These are phyloP conservation scores for Euwallacea fornicatus DNA, from an alignment of 1,140 invertebrate species.

Conservation along the genomic window DNA sequence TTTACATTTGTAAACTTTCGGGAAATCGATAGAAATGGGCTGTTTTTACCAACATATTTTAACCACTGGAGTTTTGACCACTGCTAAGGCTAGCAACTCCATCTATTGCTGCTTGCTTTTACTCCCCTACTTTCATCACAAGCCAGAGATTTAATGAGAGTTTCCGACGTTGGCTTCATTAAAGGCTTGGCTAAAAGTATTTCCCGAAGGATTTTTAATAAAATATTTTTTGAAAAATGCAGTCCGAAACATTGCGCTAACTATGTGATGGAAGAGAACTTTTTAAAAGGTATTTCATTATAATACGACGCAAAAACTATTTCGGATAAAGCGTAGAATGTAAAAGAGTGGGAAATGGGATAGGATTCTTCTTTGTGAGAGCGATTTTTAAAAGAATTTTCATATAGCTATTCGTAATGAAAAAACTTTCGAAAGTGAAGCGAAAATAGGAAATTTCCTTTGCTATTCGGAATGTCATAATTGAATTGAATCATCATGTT, in stretches of 20 bases:
- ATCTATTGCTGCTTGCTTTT: neutral
- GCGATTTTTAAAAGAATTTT: constrained; percentile 23
- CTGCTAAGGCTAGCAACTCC: neutral
- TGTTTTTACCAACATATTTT: constrained; percentile 2
- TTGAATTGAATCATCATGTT: too few species aligned
- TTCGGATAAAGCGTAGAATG: neutral
- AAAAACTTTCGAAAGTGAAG: constrained; percentile 3
- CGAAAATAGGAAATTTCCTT: neutral
- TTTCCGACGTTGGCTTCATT: neutral
- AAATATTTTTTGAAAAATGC: constrained; percentile 19
- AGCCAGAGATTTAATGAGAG: too few species aligned
- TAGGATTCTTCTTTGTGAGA: neutral
- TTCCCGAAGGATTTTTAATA: constrained; percentile 12
- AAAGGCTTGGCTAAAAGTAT: neutral
- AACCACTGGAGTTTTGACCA: neutral
- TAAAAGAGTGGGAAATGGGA: constrained; percentile 6
- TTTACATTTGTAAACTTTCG: constrained; percentile 45
- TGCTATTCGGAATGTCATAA: neutral
- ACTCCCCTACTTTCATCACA: neutral
- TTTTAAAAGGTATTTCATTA: constrained; percentile 24
- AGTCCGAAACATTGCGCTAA: neutral
- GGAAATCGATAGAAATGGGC: constrained; percentile 34
- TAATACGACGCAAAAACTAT: constrained; percentile 18
- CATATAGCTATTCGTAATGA: constrained; percentile 11
- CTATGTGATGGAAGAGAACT: constrained; percentile 26